These are phyloP conservation scores for Agrotis exclamationis DNA, from an alignment of 2,888 invertebrate species.

Conservation along the genomic window DNA sequence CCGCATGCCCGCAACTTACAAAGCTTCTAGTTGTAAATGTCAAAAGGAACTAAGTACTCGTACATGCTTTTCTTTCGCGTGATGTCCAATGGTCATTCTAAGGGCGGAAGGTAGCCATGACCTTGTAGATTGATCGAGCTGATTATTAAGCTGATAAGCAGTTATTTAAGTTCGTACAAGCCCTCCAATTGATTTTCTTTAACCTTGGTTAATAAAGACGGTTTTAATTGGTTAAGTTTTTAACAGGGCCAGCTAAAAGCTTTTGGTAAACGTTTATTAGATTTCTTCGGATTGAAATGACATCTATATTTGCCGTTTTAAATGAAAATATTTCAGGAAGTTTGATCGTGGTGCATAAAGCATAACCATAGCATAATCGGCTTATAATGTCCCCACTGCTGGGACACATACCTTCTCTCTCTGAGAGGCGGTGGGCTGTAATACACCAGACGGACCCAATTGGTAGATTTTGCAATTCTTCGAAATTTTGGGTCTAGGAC, in stretches of 20 bases:
- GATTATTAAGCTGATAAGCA: slow-evolving; percentile 46
- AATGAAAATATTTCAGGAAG: no score
- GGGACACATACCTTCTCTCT: no score
- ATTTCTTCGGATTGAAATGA: background rate
- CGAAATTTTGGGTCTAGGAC: no score
- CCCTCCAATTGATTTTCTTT: slow-evolving; percentile 44
- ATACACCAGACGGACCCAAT: no score
- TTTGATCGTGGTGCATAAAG: no score
- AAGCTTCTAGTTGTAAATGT: background rate
- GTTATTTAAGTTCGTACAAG: slow-evolving; percentile 27
- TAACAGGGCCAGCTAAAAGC: background rate
- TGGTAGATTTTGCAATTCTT: no score
- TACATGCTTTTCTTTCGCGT: slow-evolving; percentile 24
- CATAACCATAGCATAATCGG: no score
- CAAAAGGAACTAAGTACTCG: background rate
- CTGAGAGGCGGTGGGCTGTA: no score
- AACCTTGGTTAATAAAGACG: slow-evolving; percentile 25
- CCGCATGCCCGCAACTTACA: no score
- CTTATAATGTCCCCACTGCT: no score
- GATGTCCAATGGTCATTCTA: slow-evolving; percentile 17
- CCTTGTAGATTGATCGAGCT: slow-evolving; percentile 43
- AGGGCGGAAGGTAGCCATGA: slow-evolving; percentile 17
- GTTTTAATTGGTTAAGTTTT: slow-evolving; percentile 18
- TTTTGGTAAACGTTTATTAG: background rate
- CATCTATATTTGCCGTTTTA: no score